Evolutionary conservation across 2,888 invertebrate genomes (phyloP).

Genomic region (Caenorhabditis japonica): DNA sequence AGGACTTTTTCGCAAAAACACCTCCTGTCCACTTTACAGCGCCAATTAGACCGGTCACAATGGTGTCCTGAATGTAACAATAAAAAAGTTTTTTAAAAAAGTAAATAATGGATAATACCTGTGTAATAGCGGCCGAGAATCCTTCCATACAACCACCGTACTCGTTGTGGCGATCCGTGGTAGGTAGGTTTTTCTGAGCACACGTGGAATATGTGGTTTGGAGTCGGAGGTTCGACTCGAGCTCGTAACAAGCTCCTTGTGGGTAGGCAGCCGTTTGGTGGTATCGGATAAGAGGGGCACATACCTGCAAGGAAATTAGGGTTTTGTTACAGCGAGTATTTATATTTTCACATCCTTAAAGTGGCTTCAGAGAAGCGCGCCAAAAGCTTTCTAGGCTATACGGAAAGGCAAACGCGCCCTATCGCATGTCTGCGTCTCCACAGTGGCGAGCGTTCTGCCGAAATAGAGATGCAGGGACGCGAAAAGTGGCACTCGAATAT

Average conservation of each 20-base stretch:
- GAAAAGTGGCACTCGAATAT: too few species aligned
- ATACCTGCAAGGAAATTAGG: constrained; percentile 63
- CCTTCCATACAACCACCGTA: constrained; percentile 77
- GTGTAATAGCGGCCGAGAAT: constrained; percentile 73
- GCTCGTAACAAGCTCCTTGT: constrained; percentile 75
- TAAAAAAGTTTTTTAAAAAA: too few species aligned
- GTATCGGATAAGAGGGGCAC: constrained; percentile 74
- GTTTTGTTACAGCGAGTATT: not conserved
- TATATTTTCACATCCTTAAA: too few species aligned
- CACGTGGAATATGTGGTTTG: constrained; percentile 57
- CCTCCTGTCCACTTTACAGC: constrained; percentile 76
- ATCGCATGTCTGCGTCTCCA: too few species aligned
- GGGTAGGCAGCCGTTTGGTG: constrained; percentile 68
- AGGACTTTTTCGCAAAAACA: constrained; percentile 64
- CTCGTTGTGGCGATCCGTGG: constrained; percentile 72
- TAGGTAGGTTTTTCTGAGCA: constrained; percentile 62
- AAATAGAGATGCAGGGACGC: too few species aligned
- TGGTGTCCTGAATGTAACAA: constrained; percentile 63
- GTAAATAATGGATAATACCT: constrained; percentile 44
- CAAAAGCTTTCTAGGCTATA: too few species aligned
- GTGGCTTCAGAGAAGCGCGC: too few species aligned
- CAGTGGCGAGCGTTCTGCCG: too few species aligned
- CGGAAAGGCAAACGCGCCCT: too few species aligned
- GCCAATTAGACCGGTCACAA: constrained; percentile 74
- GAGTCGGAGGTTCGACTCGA: constrained; percentile 59